Base-by-base conservation (phyloP, 2,797 vertebrate genomes). In the Dicrostonyx torquatus region DNA sequence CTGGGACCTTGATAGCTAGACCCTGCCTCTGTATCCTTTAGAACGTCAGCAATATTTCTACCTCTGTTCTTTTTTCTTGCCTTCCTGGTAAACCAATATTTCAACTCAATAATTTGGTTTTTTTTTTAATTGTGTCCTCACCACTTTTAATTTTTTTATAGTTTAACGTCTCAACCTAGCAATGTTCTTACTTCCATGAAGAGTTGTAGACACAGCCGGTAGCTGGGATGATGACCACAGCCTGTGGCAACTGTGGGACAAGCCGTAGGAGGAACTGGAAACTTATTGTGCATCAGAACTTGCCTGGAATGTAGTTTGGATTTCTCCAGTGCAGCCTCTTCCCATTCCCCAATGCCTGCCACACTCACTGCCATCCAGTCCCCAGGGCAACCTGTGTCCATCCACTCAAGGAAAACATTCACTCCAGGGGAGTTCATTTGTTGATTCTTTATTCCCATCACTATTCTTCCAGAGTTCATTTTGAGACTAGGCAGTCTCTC, bases 81-180 rank as follows among this genome's bases (percentile, higher is more conserved):
- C 50, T 91, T 88, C 82, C 58, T 72, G 50, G 31, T 20, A 80
- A 70, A 34, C 15, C 58, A 12, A 43, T 66, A 78, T 83, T 83
- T 26, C 4, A 78, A 20, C 18, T 90, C 72, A 40, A 7, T 29
- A 66, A 68, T 58, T 79, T 80, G 26, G 1, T 50, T 94, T 73
- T 94, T 50, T 94, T 73, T 94, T 94, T 62, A 75, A 76, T 75
- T 62, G 26, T 53, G 53, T 37, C 43, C 45, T 91, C 13, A 17
- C 10, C 60, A 37, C 26, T 55, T 64, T 43, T 34, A 58, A 37
- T 50, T 76, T 73, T 82, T 77, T 88, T 10, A 37, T 22, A 75
- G 18, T 60, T 93, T 90, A 78, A 75, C 40, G 48, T 87, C 34
- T 79, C 62, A 90, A 15, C 17, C 90, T 50, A 48, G 45, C 18